Evolutionary conservation across 2,113 vertebrate genomes (phyloP).

Genomic region (Garra rufa): DNA sequence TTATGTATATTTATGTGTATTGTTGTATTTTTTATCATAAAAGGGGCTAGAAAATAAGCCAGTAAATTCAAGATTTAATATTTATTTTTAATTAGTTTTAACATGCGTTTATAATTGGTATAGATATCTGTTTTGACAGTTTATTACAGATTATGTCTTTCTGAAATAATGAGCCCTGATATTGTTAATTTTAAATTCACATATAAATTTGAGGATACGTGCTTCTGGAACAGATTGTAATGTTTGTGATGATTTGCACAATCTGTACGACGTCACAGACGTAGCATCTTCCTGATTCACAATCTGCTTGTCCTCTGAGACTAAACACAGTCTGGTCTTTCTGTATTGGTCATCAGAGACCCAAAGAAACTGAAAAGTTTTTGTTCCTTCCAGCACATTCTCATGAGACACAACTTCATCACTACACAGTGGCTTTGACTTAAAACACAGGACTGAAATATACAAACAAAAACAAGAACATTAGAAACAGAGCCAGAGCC

Average conservation of each 20-base stretch:
- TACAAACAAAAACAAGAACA: not conserved
- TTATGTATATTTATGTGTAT: too few species aligned
- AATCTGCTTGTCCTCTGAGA: conserved; percentile 1
- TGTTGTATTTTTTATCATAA: too few species aligned
- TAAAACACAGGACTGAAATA: not conserved
- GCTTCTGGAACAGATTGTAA: not conserved
- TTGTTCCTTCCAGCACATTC: not conserved
- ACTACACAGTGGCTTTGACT: not conserved
- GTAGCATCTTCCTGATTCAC: not conserved
- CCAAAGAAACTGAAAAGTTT: not conserved
- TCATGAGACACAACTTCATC: not conserved
- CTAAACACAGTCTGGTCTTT: not conserved
- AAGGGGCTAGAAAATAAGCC: too few species aligned
- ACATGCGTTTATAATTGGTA: too few species aligned
- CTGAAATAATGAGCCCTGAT: too few species aligned
- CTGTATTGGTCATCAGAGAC: not conserved
- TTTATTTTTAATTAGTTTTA: too few species aligned
- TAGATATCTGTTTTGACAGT: too few species aligned
- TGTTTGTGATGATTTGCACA: not conserved
- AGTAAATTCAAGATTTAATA: too few species aligned
- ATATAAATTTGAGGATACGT: not conserved
- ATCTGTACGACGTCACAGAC: not conserved
- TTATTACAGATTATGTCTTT: not conserved
- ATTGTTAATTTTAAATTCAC: too few species aligned
- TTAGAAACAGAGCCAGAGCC: not conserved